Evolutionary conservation across 2,113 vertebrate species (phyloP), one percentile per base, ranked within the genome.

Genomic region (Hymenochirus boettgeri): DNA sequence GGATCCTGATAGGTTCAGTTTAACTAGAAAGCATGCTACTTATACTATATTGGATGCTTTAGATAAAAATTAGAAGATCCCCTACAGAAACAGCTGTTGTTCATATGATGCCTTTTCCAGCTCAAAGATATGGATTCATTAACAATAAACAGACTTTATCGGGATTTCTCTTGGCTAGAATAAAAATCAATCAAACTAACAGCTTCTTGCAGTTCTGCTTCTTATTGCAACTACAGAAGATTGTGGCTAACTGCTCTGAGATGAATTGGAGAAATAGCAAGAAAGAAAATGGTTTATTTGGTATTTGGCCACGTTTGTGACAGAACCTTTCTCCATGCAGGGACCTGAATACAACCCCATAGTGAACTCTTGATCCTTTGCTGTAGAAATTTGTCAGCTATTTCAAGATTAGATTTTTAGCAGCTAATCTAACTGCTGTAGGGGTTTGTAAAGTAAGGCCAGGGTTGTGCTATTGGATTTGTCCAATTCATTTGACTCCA

Each of bases 401-500:
- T 77, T 72, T 77, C 79, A 82, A 87, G 83, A 90, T 90, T 91
- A 79, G 86, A 88, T 88, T 90, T 89, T 83, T 82, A 84, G 83
- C 79, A 73, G 82, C 88, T 87, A 89, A 88, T 89, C 84, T 87
- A 83, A 86, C 86, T 83, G 85, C 87, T 90, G 85, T 83, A 89
- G 87, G 87, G 84, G 85, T 80, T 85, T 85, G 79, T 83, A 71
- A 81, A 85, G 85, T 84, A 77, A 76, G 79, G 89, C 84, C 84
- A 77, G 80, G 86, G 80, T 86, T 89, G 88, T 84, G 92, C 88
- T 85, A 86, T 87, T 84, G 83, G 90, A 89, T 83, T 79, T 82
- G 84, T 83, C 86, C 84, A 80, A 81, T 91, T 92, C 89, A 94
- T 96, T 94, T 95, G 83, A 90, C 81, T 87, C 69, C 79, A 92